A percentile compares a stretch with the other conserved stretches of the same genome.
Conservation (phyloP, 2,113 vertebrate species). For the Tautogolabrus adspersus region DNA sequence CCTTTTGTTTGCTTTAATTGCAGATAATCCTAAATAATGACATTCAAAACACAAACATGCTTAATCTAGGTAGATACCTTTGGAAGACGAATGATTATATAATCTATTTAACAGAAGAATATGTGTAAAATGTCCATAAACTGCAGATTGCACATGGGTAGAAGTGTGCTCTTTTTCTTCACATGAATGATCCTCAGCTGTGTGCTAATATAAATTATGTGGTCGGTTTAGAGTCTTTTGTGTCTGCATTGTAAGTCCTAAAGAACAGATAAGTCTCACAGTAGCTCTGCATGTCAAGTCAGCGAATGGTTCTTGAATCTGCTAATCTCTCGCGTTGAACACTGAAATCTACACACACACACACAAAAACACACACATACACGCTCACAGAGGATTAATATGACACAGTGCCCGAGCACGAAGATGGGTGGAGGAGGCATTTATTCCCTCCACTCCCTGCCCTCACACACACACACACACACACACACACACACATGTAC, state of each 20-base stretch:
- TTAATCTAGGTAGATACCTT: neutral
- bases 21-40: neutral
- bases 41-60: neutral
- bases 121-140: neutral
- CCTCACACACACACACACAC: neutral
- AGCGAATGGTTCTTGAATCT: conserved; percentile 31
- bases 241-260: conserved; percentile 21
- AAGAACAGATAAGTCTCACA: conserved; percentile 16
- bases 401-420: conserved; percentile 59
- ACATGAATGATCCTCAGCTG: neutral
- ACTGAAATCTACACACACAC: conserved; percentile 7
- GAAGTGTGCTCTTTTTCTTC: neutral
- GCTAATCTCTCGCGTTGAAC: conserved; percentile 41
- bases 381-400: conserved; percentile 52
- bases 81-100: no score
- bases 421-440: conserved; percentile 60
- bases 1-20: neutral
- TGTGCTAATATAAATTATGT: conserved; percentile 7
- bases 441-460: conserved; percentile 41
- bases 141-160: neutral
- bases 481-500: neutral
- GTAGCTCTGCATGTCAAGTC: conserved; percentile 49
- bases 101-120: no score
- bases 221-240: conserved; percentile 1
- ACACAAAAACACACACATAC: conserved; percentile 4